Percentiles rank a stretch among this genome's conserved stretches.
These are phyloP conservation scores for Poeciliopsis gracilis DNA, from an alignment of 2,797 vertebrate species.

Conservation along the genomic window DNA sequence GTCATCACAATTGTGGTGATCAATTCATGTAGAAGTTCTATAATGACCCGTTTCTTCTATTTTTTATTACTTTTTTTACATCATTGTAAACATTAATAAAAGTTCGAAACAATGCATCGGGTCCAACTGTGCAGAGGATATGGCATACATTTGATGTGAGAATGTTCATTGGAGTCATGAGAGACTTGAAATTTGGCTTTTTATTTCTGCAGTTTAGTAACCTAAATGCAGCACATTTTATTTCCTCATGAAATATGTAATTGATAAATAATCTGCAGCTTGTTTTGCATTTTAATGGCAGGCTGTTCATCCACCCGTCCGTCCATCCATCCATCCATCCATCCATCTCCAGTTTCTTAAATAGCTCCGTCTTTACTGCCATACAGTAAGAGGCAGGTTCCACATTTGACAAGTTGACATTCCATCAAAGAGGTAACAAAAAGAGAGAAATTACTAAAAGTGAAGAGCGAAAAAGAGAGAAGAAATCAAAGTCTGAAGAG, in stretches of 20 bases:
- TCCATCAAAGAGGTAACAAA: neutral
- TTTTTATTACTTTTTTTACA: neutral
- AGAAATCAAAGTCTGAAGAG: neutral
- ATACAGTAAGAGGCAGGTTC: neutral
- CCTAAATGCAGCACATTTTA: neutral
- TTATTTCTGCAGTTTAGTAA: neutral
- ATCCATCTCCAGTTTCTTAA: neutral
- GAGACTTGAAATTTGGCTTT: neutral
- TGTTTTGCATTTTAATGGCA: slow-evolving; percentile 36
- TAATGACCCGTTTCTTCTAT: neutral
- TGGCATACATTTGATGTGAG: neutral
- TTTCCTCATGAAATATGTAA: slow-evolving; percentile 33
- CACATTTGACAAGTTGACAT: neutral
- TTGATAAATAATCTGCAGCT: slow-evolving; percentile 23
- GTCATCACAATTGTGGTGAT: neutral
- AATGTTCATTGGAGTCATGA: neutral
- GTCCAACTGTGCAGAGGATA: neutral
- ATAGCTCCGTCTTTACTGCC: neutral
- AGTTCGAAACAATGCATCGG: neutral
- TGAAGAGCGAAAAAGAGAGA: neutral
- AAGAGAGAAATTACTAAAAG: neutral
- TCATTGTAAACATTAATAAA: neutral
- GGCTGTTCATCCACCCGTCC: neutral
- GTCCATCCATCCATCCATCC: neutral
- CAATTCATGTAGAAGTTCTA: neutral